Conservation (phyloP, 2,113 vertebrate species). For the Carettochelys insculpta region DNA sequence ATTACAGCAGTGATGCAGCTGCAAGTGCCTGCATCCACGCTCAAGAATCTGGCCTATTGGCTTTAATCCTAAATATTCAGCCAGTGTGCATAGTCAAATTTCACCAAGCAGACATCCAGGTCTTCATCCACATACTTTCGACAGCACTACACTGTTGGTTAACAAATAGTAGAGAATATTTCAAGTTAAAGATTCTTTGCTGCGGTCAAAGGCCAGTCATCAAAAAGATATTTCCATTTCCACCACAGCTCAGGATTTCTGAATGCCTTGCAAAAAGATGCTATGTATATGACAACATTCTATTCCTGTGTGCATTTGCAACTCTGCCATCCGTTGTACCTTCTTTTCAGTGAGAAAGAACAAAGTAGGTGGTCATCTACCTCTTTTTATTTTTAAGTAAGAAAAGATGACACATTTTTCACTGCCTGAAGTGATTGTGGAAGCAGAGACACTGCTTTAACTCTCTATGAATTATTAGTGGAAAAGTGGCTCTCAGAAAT, state of each 20-base stretch:
- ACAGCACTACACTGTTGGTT: not conserved
- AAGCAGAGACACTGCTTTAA: conserved; percentile 82
- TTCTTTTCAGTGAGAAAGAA: conserved; percentile 46
- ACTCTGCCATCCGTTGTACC: conserved; percentile 18
- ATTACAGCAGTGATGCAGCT: not conserved
- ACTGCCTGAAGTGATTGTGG: conserved; percentile 80
- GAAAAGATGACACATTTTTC: conserved; percentile 67
- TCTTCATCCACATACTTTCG: fast-evolving
- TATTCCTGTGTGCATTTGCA: not conserved
- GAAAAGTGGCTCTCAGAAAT: conserved; percentile 90
- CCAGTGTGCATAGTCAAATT: fast-evolving
- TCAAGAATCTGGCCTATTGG: not conserved
- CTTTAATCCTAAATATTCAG: not conserved
- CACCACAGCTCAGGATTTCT: not conserved
- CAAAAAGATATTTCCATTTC: not conserved
- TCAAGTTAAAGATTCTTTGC: not conserved
- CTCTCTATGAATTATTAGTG: conserved; percentile 87
- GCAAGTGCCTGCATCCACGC: not conserved
- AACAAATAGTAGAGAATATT: not conserved
- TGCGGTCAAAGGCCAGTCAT: not conserved
- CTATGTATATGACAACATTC: not conserved
- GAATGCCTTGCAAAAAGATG: not conserved
- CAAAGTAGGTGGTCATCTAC: conserved; percentile 56
- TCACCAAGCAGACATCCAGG: not conserved
- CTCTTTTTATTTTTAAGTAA: conserved; percentile 42